Conservation (phyloP, 2,113 vertebrate species). For the Vombatus ursinus region DNA sequence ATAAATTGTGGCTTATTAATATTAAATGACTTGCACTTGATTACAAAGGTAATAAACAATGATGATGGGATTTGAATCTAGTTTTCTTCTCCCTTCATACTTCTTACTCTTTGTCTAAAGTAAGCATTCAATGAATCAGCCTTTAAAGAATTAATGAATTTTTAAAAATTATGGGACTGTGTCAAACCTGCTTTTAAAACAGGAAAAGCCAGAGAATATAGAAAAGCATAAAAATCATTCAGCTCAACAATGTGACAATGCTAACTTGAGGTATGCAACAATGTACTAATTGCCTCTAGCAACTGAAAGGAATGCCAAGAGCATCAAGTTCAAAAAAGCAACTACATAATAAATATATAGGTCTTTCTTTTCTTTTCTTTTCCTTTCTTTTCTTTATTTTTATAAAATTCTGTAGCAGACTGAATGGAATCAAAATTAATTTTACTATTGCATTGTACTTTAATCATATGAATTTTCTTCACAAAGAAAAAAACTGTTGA, state of each 20-base stretch:
- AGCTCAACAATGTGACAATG: background rate
- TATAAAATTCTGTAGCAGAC: conserved; percentile 12
- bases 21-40: background rate
- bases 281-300: background rate
- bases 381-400: background rate
- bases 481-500: conserved; percentile 54
- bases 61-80: background rate
- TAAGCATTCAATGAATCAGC: background rate
- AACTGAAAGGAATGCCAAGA: background rate
- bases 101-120: background rate
- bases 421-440: background rate
- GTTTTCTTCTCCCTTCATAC: background rate
- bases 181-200: background rate
- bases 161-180: conserved; percentile 20
- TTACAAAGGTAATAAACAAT: background rate
- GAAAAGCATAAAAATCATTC: conserved; percentile 23
- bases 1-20: background rate
- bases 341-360: background rate
- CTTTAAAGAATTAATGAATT: background rate
- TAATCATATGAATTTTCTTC: conserved; percentile 20
- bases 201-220: background rate
- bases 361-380: background rate
- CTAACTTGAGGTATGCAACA: background rate
- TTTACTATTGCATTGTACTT: conserved; percentile 1
- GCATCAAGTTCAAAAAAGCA: background rate